Evolutionary conservation across 2,797 vertebrate genomes (phyloP).

Genomic region (Myotis findleyi): DNA sequence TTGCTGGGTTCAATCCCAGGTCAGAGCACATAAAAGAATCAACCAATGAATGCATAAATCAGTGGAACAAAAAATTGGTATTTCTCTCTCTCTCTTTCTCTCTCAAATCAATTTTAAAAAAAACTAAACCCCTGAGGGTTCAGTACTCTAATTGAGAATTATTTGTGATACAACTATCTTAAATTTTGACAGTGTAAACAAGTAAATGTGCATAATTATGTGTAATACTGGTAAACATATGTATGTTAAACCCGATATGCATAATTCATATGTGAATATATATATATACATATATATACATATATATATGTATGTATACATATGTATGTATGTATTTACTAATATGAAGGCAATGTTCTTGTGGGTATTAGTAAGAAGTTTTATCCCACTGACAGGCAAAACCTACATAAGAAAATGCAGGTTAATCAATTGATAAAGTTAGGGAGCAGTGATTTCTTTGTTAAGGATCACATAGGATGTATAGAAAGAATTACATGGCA

Average conservation of each 20-base stretch:
- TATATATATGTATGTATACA: neutral
- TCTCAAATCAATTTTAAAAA: neutral
- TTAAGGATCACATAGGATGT: neutral
- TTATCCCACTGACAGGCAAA: neutral
- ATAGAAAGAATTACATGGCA: neutral
- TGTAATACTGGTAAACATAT: neutral
- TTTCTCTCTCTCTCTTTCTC: neutral
- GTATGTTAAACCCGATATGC: neutral
- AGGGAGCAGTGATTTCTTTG: neutral
- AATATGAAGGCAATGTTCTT: slow-evolving; percentile 8
- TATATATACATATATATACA: neutral
- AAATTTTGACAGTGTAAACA: neutral
- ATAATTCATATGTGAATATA: neutral
- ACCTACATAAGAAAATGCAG: neutral
- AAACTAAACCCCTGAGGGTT: neutral
- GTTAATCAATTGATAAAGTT: neutral
- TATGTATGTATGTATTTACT: neutral
- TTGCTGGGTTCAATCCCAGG: neutral
- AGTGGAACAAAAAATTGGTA: neutral
- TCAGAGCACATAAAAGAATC: neutral
- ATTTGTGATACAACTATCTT: neutral
- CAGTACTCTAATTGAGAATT: neutral
- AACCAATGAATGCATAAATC: neutral
- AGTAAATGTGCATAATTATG: neutral
- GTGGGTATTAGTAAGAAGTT: neutral